Conservation (phyloP, 2,888 invertebrate species). For the Rhimphoctona megacephalus region DNA sequence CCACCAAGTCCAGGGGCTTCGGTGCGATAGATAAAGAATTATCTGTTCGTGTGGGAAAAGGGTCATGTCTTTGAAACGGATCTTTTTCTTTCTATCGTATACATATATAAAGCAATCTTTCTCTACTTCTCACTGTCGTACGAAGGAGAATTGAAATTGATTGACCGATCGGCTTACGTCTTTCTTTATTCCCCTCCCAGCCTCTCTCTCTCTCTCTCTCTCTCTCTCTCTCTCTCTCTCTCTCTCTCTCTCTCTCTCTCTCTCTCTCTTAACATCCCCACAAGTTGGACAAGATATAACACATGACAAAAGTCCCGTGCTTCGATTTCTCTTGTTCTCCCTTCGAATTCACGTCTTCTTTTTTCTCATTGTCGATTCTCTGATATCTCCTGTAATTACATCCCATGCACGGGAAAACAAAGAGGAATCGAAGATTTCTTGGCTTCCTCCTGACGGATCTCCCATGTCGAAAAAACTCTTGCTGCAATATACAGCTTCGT, state of each 20-base stretch:
- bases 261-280: not conserved
- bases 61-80: conserved; percentile 61
- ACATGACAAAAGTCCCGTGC: conserved; percentile 49
- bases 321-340: conserved; percentile 25
- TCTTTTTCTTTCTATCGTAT: conserved; percentile 39
- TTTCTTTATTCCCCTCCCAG: conserved; percentile 38
- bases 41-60: conserved; percentile 48
- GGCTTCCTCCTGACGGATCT: conserved; percentile 21
- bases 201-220: not conserved
- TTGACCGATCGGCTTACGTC: conserved; percentile 72
- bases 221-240: not conserved
- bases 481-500: not conserved
- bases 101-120: conserved; percentile 30
- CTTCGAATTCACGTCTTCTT: conserved; percentile 20
- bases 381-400: conserved; percentile 68
- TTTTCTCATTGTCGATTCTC: conserved; percentile 41
- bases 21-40: conserved; percentile 66
- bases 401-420: conserved; percentile 70
- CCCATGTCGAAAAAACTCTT: not conserved
- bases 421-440: conserved; percentile 68
- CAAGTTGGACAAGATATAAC: conserved; percentile 43
- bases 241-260: no score
- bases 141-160: conserved; percentile 72
- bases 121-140: conserved; percentile 59
- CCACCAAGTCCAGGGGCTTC: conserved; percentile 32